Evolutionary conservation across 2,888 invertebrate genomes (phyloP).

Genomic region (Mellilla xanthometata): DNA sequence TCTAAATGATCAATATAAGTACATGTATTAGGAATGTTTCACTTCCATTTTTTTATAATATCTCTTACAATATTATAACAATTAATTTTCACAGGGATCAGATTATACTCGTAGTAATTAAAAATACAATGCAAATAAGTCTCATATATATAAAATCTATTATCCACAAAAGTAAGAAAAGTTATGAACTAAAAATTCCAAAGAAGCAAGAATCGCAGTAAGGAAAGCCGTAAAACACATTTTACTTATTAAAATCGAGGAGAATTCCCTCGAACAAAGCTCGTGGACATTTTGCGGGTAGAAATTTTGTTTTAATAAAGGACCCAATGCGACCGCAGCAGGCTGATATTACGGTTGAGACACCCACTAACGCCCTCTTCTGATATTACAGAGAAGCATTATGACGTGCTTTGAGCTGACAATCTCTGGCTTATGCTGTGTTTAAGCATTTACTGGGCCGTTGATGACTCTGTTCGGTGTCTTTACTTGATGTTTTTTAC

Average conservation of each 20-base stretch:
- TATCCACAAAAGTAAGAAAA: too few relatives aligned
- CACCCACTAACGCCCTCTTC: constrained; percentile 76
- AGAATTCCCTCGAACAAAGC: constrained; percentile 47
- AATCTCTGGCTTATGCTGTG: constrained; percentile 57
- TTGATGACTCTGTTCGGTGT: constrained; percentile 32
- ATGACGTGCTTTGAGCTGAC: constrained; percentile 74
- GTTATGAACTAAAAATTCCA: constrained; percentile 11
- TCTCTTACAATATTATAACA: too few relatives aligned
- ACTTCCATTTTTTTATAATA: too few relatives aligned
- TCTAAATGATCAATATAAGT: too few relatives aligned
- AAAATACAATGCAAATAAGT: background rate
- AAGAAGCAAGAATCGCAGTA: constrained; percentile 10
- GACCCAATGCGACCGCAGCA: constrained; percentile 63
- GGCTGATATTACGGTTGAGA: constrained; percentile 69
- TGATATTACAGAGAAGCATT: constrained; percentile 75
- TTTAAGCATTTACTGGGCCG: constrained; percentile 45
- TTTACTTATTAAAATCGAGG: constrained; percentile 47
- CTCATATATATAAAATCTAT: background rate
- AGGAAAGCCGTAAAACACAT: constrained; percentile 35
- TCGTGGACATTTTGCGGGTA: constrained; percentile 72
- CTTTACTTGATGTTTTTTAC: constrained; percentile 23
- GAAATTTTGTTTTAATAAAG: constrained; percentile 81
- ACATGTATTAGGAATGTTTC: too few relatives aligned
- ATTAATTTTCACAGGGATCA: too few relatives aligned
- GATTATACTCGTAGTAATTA: too few relatives aligned